A percentile compares a stretch with the other conserved stretches of the same genome.
Conservation (phyloP, 2,888 invertebrate genomes). For the Saturnia pavonia region DNA sequence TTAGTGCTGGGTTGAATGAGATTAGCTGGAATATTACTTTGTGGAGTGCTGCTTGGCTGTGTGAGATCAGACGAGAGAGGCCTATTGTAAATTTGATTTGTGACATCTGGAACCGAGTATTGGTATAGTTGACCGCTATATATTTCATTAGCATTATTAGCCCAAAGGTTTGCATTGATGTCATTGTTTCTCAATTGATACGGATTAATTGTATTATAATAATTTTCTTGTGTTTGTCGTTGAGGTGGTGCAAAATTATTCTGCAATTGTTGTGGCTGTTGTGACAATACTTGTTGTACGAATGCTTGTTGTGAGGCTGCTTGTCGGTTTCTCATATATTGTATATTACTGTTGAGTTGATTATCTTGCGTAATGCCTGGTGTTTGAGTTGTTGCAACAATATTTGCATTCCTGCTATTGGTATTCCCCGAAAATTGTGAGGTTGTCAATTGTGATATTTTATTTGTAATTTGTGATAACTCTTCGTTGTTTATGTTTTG, state of each 20-base stretch:
- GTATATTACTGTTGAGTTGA: constrained; percentile 37
- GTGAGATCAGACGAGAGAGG: constrained; percentile 45
- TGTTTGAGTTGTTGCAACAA: constrained; percentile 35
- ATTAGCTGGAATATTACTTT: constrained; percentile 29
- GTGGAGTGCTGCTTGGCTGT: constrained; percentile 34
- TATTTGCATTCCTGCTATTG: constrained; percentile 38
- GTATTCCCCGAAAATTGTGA: constrained; percentile 55
- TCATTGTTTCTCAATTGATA: constrained; percentile 17
- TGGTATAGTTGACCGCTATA: constrained; percentile 75
- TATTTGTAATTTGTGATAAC: constrained; percentile 55
- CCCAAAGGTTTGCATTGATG: constrained; percentile 31
- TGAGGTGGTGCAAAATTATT: constrained; percentile 37
- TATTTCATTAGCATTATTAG: constrained; percentile 49
- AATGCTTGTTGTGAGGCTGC: constrained; percentile 35
- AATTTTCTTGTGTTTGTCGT: constrained; percentile 38
- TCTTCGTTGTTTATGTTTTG: constrained; percentile 59
- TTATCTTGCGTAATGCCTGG: constrained; percentile 33
- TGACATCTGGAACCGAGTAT: constrained; percentile 70
- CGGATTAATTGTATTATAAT: constrained; percentile 36
- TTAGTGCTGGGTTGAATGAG: constrained; percentile 18
- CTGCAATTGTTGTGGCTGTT: constrained; percentile 38
- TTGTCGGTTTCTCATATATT: constrained; percentile 30
- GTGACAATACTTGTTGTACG: constrained; percentile 36
- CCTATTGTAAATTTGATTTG: constrained; percentile 61
- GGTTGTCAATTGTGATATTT: constrained; percentile 67